phyloP scores from a whole-genome alignment of 2,797 vertebrate genomes.

The Sylvia borin region DNA sequence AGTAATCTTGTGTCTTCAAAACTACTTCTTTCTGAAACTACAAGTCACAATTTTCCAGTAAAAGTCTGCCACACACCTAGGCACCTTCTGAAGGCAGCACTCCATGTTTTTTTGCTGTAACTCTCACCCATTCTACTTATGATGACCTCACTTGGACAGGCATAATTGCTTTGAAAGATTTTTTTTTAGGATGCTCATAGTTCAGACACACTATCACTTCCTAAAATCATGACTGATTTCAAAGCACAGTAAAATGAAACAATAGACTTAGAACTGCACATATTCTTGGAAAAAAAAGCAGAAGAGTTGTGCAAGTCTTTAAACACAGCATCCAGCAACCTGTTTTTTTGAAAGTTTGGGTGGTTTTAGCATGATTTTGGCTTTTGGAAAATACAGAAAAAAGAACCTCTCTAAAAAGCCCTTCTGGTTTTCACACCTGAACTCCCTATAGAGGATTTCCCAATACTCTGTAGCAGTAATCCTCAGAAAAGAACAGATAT shows the following conservation, averaged over 20 bases:
- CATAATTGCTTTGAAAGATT: background rate
- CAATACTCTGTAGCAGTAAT: background rate
- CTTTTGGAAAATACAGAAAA: background rate
- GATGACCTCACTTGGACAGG: background rate
- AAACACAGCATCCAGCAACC: background rate
- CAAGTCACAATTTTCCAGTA: constrained; percentile 23
- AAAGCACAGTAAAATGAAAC: background rate
- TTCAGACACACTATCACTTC: background rate
- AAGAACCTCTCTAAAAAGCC: background rate
- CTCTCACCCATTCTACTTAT: background rate
- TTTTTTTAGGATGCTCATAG: background rate
- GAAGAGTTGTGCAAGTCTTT: background rate
- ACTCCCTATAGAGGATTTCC: background rate
- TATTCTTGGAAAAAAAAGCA: background rate
- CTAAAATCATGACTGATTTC: background rate
- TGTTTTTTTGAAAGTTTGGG: background rate
- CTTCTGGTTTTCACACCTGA: background rate
- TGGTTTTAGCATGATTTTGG: background rate
- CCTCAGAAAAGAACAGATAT: background rate
- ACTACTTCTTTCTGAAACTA: background rate
- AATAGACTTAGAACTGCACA: background rate
- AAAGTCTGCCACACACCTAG: background rate
- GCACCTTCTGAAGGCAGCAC: background rate
- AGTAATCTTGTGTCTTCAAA: background rate
- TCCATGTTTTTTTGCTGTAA: background rate